Evolutionary conservation across 1,140 invertebrate genomes (phyloP), one percentile per base, ranked within the genome.

Genomic region (Druon quercuslanigerum): DNA sequence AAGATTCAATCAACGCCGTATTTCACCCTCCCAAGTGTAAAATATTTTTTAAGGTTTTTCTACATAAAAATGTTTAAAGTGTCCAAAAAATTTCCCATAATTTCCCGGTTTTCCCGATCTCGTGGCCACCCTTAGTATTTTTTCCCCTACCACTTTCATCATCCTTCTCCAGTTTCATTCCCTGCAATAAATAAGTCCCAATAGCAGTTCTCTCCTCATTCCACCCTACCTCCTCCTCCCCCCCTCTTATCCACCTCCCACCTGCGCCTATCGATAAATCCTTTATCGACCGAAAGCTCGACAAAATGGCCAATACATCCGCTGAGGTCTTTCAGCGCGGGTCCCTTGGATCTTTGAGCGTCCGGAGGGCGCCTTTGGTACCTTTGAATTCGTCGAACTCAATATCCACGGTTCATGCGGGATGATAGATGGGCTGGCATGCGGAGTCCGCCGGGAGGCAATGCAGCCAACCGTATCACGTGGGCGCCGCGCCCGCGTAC

Each of bases 401-500:
- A 52, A 74, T 77, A 75, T 73, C 52, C 13, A 46, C 57, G 60
- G 52, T 75, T 75, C 72, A 75, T 51, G 57, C 72, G 52, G 71
- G 71, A 79, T 81, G 79, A 81, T 81, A 75, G 77, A 81, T 79
- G 73, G 51, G 33, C 50, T 50, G 66, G 76, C 70, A 75, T 78
- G 72, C 66, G 57, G 51, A 56, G 20, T 78, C 51, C 57, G 71
- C 76, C 76, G 11, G 52, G 33, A 75, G 57, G 51, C 40, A 50
- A 17, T 70, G 51, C 60, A 51, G 16, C 73, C 56, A 60, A 19
- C 71, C 72, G 79, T 79, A 78, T 81, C 60, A 81, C 73, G 77
- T 33, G 77, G 79, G 72, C 60, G 76, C 60, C 40, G 56, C 73
- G 33, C 72, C 52, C 40, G 16, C n/a, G 8, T 33, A 16, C 14